These are phyloP conservation scores for Nymphalis polychloros DNA, from an alignment of 2,888 invertebrate species.

Conservation along the genomic window DNA sequence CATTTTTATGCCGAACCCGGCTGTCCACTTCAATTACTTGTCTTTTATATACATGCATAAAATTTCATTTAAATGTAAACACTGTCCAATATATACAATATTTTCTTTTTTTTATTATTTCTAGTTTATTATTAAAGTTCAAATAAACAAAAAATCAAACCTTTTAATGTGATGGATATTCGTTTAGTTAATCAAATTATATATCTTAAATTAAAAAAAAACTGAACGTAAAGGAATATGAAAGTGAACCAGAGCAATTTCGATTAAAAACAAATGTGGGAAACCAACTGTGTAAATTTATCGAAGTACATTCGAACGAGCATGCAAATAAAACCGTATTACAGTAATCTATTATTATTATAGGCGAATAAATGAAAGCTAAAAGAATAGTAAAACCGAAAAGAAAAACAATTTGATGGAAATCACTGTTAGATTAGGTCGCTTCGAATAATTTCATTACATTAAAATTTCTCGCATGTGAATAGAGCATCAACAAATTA, in stretches of 20 bases:
- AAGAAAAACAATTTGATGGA: conserved; percentile 17
- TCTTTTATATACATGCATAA: conserved; percentile 18
- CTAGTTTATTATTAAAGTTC: not conserved
- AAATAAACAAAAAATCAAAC: not conserved
- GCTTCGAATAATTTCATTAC: conserved; percentile 22
- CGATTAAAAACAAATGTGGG: conserved; percentile 16
- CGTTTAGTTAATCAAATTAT: not conserved
- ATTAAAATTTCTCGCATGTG: conserved; percentile 30
- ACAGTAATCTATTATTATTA: not conserved
- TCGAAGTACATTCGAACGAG: conserved; percentile 17
- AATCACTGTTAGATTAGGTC: conserved; percentile 19
- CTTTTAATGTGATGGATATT: not conserved
- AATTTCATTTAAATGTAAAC: not conserved
- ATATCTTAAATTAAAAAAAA: not conserved
- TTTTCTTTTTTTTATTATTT: too few species aligned
- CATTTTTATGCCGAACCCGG: conserved; percentile 63
- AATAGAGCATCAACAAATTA: conserved; percentile 31
- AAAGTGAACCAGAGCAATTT: conserved; percentile 1
- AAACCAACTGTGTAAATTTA: conserved; percentile 19
- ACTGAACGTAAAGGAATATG: not conserved
- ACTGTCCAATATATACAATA: too few species aligned
- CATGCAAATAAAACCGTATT: not conserved
- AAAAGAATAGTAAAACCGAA: not conserved
- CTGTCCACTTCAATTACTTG: conserved; percentile 38
- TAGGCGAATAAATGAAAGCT: not conserved